phyloP scores from a whole-genome alignment of 2,113 vertebrate species.

The Lasiurus cinereus region DNA sequence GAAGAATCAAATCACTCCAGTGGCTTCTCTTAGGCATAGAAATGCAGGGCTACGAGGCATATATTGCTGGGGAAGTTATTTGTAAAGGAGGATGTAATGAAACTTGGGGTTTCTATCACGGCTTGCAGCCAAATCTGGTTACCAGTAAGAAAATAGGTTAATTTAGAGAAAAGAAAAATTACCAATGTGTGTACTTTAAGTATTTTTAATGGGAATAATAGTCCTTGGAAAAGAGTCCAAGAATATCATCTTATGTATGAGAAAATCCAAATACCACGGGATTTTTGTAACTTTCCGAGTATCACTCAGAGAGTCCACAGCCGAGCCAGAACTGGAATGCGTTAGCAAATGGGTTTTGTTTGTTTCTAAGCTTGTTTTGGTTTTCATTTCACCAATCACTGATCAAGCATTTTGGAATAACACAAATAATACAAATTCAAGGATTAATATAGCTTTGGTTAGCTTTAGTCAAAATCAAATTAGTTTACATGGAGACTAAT shows the following conservation, averaged over 20 bases:
- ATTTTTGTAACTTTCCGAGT: neutral
- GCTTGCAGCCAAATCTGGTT: neutral
- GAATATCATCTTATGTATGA: neutral
- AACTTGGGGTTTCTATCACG: neutral
- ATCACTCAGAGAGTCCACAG: neutral
- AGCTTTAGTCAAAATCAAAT: neutral
- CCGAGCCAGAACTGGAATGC: neutral
- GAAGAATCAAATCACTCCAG: neutral
- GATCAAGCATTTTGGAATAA: neutral
- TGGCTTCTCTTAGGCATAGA: neutral
- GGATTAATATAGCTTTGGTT: neutral
- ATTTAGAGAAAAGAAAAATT: neutral
- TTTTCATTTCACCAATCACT: neutral
- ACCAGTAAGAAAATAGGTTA: neutral
- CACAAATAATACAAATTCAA: neutral
- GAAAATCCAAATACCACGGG: neutral
- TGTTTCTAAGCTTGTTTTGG: neutral
- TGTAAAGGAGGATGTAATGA: accelerated
- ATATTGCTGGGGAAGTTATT: neutral
- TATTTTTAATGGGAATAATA: neutral
- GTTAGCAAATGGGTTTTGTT: neutral
- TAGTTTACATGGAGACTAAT: neutral
- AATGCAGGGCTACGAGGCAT: neutral
- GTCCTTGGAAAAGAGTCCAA: neutral
- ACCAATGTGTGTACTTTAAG: neutral